A percentile compares a stretch with the other conserved stretches of the same genome.
Evolutionary conservation across 2,888 invertebrate genomes (phyloP).

Genomic region (Resseliella maxima): DNA sequence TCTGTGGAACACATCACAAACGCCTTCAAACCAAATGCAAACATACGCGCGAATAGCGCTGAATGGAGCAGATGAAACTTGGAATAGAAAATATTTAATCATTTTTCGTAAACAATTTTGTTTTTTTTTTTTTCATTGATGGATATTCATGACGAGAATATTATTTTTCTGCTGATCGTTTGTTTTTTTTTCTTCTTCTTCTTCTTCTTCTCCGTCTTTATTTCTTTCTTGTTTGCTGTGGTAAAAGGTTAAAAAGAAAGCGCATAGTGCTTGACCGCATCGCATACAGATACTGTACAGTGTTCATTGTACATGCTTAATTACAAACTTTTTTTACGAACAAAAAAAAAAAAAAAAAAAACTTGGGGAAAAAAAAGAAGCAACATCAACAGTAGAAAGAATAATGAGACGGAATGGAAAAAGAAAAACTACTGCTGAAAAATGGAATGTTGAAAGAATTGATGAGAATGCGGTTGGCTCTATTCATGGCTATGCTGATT

Average conservation of each 20-base stretch:
- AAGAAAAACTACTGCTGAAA: neutral
- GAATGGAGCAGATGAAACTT: neutral
- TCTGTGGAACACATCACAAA: conserved; percentile 2
- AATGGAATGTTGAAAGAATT: neutral
- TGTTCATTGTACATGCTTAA: conserved; percentile 8
- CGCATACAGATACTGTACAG: conserved; percentile 1
- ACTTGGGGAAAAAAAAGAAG: neutral
- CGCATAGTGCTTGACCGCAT: conserved; percentile 13
- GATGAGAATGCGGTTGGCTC: neutral
- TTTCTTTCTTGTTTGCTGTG: neutral
- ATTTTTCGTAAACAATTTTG: conserved; percentile 28
- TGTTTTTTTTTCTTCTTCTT: too few species aligned
- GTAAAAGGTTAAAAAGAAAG: conserved; percentile 46
- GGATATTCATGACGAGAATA: conserved; percentile 51
- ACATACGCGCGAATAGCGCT: neutral
- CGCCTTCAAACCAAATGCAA: conserved; percentile 1
- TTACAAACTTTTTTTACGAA: conserved; percentile 18
- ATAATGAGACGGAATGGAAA: too few species aligned
- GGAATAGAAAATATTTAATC: neutral
- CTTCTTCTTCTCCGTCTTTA: too few species aligned
- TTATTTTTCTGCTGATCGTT: neutral
- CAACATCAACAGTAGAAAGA: neutral
- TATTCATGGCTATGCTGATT: conserved; percentile 15
- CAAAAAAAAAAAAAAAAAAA: neutral
- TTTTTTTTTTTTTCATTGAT: conserved; percentile 6